Conservation (phyloP, 1,140 invertebrate genomes). For the Neelides sp. region DNA sequence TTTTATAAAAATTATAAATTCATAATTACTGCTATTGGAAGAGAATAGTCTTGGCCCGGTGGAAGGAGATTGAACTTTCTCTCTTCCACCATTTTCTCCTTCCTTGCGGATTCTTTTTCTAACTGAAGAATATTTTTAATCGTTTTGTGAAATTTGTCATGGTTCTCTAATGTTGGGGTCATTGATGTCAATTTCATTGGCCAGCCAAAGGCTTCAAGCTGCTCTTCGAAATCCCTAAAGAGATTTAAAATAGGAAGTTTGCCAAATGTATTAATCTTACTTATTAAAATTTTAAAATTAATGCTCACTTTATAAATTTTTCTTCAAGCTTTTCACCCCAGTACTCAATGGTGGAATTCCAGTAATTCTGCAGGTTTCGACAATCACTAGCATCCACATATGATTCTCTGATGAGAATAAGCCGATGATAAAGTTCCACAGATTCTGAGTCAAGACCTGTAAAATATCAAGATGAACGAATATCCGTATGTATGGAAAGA, state of each 20-base stretch:
- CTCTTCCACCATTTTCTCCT: background rate
- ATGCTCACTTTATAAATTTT: conserved; percentile 17
- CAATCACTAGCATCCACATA: conserved; percentile 1
- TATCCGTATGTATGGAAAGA: background rate
- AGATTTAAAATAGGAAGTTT: conserved; percentile 1
- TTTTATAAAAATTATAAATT: background rate
- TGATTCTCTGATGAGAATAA: conserved; percentile 6
- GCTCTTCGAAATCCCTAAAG: conserved; percentile 22
- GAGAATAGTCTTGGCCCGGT: background rate
- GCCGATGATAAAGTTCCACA: conserved; percentile 13
- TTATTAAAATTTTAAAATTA: background rate
- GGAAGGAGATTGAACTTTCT: conserved; percentile 9
- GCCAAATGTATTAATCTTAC: background rate
- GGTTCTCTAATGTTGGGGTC: conserved; percentile 25
- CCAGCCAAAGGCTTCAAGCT: conserved; percentile 24
- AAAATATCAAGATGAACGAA: background rate
- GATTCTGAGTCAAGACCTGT: conserved; percentile 20
- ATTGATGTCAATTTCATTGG: conserved; percentile 14
- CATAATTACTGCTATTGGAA: conserved; percentile 13
- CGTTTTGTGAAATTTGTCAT: conserved; percentile 22
- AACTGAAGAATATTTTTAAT: conserved; percentile 14
- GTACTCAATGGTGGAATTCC: conserved; percentile 2
- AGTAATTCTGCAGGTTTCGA: conserved; percentile 4
- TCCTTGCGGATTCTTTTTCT: background rate
- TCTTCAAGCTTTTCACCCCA: conserved; percentile 14